Evolutionary conservation across 2,888 invertebrate species (phyloP).

Genomic region (Limnephilus marmoratus): DNA sequence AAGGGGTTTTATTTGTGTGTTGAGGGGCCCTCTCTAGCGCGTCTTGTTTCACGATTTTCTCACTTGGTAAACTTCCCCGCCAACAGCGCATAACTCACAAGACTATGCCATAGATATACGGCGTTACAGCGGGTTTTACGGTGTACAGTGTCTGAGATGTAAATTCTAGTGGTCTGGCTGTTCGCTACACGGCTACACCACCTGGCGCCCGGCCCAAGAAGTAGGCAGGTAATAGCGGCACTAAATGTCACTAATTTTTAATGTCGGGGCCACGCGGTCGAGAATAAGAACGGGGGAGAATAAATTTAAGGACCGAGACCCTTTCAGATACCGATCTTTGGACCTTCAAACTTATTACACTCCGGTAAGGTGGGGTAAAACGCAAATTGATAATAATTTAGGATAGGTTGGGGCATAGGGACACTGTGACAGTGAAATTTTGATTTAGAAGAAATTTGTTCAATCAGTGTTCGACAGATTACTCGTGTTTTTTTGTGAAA

Average conservation of each 20-base stretch:
- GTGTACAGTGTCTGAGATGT: neutral
- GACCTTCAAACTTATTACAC: conserved; percentile 2
- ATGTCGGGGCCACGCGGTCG: conserved; percentile 39
- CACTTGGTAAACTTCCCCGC: neutral
- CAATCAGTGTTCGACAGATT: neutral
- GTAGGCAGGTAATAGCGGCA: conserved; percentile 49
- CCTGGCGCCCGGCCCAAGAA: conserved; percentile 46
- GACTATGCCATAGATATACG: neutral
- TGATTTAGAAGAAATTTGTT: neutral
- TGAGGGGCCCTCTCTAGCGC: neutral
- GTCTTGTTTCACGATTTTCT: neutral
- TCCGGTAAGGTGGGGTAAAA: neutral
- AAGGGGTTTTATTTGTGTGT: neutral
- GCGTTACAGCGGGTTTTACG: neutral
- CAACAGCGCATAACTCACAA: neutral
- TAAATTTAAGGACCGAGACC: conserved; percentile 48
- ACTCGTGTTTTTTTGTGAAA: too few species aligned
- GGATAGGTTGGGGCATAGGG: neutral
- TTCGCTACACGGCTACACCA: conserved; percentile 21
- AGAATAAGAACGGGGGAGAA: conserved; percentile 14
- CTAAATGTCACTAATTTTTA: conserved; percentile 63
- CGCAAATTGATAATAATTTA: neutral
- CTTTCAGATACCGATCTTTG: neutral
- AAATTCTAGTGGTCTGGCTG: conserved; percentile 31
- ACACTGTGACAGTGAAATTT: neutral